Conservation (phyloP, 2,888 invertebrate species). For the Sinohyriopsis cumingii region DNA sequence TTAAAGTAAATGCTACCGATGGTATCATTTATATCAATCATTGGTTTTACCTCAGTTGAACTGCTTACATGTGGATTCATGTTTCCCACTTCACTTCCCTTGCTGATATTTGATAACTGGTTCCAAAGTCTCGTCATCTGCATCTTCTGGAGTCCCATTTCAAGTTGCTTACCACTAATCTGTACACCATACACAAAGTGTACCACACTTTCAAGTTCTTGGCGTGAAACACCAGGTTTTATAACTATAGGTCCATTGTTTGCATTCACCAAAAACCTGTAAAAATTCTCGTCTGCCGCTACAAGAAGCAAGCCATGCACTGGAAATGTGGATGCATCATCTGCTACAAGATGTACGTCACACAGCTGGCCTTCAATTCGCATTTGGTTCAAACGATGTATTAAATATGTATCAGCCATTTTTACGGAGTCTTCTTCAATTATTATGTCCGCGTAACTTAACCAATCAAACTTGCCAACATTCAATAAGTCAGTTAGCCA, state of each 20-base stretch:
- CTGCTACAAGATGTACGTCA: conserved; percentile 40
- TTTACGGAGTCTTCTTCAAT: no score
- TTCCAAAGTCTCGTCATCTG: no score
- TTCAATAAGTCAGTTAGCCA: no score
- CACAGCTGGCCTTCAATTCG: conserved; percentile 23
- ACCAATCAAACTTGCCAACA: no score
- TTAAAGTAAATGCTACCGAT: no score
- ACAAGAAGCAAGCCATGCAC: conserved; percentile 40
- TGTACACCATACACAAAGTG: conserved; percentile 19
- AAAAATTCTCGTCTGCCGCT: conserved; percentile 27
- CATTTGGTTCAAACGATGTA: conserved; percentile 24
- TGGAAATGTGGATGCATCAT: conserved; percentile 19
- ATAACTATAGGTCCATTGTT: background rate
- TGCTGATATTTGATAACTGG: no score
- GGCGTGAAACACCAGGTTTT: conserved; percentile 7
- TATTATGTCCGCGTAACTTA: no score
- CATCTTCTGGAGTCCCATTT: background rate
- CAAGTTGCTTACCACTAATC: conserved; percentile 1
- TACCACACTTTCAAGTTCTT: conserved; percentile 9
- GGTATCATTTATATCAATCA: no score
- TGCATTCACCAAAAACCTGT: conserved; percentile 1
- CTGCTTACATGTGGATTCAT: no score
- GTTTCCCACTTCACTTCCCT: no score
- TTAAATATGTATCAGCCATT: conserved; percentile 2
- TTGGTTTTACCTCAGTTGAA: no score